Base-by-base conservation (phyloP, 2,113 vertebrate species). In the Coturnix japonica region DNA sequence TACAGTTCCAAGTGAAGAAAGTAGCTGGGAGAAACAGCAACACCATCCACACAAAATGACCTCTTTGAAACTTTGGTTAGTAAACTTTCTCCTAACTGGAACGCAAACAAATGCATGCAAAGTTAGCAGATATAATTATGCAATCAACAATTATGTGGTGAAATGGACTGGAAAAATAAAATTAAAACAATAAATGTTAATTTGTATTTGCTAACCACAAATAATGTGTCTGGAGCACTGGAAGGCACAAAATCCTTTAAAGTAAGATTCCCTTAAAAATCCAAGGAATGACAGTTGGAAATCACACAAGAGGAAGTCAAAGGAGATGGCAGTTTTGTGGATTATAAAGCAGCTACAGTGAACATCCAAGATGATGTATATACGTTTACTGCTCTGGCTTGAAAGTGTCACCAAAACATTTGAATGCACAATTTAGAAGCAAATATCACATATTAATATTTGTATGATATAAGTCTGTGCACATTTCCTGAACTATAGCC, bases 161-260 rank as follows among this genome's bases (percentile, higher is more conserved):
- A 89, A 95, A 96, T 89, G 72, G 64, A 87, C 64, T 89, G 84
- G 84, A 85, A 95, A 96, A 94, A 89, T 66, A 92, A 93, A 95
- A 87, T 89, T 87, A 61, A 92, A 83, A 71, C 81, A 95, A 89
- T 87, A 87, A 81, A 87, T 81, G 73, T 86, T 91, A 78, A 91
- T 85, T 84, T 89, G 70, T 84, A 90, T 92, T 92, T 94, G 49
- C 66, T 88, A 91, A 85, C 61, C 64, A 76, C 1, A 0, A 54
- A 89, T 54, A 10, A 86, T 64, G 53, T 72, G 76, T 51, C n/a
- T 90, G 53, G 44, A 82, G 54, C 16, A 72, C 61, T 82, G 59
- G 31, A 77, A 78, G 43, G 51, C 0, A 0, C 59, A 92, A 90
- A 93, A 82, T 25, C 41, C 35, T 61, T 44, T 13, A 63, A 72